Conservation (phyloP, 2,113 vertebrate genomes). For the Lophura nycthemera region DNA sequence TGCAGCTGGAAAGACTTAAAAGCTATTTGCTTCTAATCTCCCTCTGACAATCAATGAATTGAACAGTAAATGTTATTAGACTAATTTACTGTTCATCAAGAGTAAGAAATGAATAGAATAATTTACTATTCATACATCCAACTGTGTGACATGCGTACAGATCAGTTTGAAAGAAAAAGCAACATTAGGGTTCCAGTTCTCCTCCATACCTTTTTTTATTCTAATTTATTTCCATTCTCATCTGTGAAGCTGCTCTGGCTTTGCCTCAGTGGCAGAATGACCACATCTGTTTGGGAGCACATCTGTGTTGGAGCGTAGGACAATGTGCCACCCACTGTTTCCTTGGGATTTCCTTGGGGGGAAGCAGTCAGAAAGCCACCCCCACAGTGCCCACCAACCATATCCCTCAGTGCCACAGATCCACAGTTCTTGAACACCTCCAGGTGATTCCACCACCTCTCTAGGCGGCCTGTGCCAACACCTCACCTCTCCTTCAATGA, state of each 20-base stretch:
- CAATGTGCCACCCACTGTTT: not conserved
- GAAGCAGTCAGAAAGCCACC: not conserved
- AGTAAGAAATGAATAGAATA: constrained; percentile 76
- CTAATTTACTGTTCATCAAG: constrained; percentile 75
- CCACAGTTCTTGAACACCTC: no score
- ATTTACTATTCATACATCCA: constrained; percentile 71
- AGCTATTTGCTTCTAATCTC: constrained; percentile 76
- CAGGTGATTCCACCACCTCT: no score
- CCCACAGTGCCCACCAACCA: no score
- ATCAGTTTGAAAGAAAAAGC: constrained; percentile 50
- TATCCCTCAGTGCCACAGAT: no score
- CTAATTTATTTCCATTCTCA: constrained; percentile 34
- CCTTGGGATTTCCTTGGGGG: not conserved
- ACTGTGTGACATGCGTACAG: constrained; percentile 62
- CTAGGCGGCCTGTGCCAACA: no score
- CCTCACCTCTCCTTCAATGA: no score
- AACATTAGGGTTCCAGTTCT: constrained; percentile 9
- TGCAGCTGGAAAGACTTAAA: constrained; percentile 73
- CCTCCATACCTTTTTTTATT: constrained; percentile 32
- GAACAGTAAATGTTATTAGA: constrained; percentile 78
- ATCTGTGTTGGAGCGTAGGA: not conserved
- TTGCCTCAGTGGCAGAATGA: constrained; percentile 18
- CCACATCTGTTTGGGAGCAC: constrained; percentile 32
- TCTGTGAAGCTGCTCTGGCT: not conserved
- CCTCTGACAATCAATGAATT: constrained; percentile 74